Percentiles rank a stretch among this genome's conserved stretches.
These are phyloP conservation scores for Timandra comae DNA, from an alignment of 2,888 invertebrate species.

Conservation along the genomic window DNA sequence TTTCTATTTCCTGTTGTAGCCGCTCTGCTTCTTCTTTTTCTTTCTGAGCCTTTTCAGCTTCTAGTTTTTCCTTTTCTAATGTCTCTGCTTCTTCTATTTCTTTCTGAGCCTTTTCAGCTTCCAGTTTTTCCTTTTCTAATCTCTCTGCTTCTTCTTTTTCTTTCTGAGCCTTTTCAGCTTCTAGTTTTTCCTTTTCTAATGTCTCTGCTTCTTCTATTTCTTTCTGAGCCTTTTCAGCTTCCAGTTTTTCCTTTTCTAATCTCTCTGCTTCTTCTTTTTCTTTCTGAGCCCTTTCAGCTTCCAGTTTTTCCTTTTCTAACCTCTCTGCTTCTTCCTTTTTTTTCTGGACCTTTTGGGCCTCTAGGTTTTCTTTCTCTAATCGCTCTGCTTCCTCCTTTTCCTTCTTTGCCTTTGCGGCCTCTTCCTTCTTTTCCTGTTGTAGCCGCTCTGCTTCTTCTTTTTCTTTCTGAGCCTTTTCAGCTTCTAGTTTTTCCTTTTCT, in stretches of 20 bases:
- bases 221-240: constrained; percentile 8
- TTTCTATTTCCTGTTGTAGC: background rate
- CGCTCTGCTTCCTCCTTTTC: background rate
- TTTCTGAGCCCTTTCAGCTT: background rate
- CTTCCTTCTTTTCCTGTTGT: constrained; percentile 9
- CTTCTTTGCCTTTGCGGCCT: constrained; percentile 4
- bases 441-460: constrained; percentile 9
- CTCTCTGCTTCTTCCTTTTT: constrained; percentile 1
- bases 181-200: constrained; percentile 3
- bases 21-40: background rate
- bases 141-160: constrained; percentile 4
- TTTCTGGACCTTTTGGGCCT: constrained; percentile 4
- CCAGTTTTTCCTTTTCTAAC: constrained; percentile 2
- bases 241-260: constrained; percentile 9
- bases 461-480: constrained; percentile 5
- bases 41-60: background rate
- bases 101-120: constrained; percentile 1
- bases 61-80: constrained; percentile 2
- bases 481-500: constrained; percentile 11
- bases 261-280: background rate
- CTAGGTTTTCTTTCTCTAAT: constrained; percentile 2
- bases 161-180: constrained; percentile 13
- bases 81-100: constrained; percentile 2
- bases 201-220: constrained; percentile 2
- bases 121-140: constrained; percentile 1